Evolutionary conservation across 2,797 vertebrate species (phyloP).

Genomic region (Halcyon chelicuti): DNA sequence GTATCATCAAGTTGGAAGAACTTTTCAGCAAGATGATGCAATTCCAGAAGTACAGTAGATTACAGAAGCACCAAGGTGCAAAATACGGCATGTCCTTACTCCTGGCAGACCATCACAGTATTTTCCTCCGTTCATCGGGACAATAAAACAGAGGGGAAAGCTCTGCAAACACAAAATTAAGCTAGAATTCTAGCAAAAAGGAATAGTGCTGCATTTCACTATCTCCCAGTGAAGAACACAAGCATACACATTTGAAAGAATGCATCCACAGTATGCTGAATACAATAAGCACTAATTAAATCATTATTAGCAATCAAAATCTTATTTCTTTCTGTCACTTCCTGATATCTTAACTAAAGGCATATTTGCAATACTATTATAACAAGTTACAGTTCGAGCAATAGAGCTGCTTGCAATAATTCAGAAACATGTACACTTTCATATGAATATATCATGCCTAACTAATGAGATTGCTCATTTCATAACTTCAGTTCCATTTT

Average conservation of each 20-base stretch:
- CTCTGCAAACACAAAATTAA: slow-evolving; percentile 48
- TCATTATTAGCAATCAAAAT: slow-evolving; percentile 81
- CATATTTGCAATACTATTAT: slow-evolving; percentile 82
- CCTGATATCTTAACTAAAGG: slow-evolving; percentile 90
- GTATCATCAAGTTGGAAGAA: neutral
- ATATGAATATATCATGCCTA: slow-evolving; percentile 95
- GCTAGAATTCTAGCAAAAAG: neutral
- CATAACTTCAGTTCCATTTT: slow-evolving; percentile 93
- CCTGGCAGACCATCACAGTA: neutral
- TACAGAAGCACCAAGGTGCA: neutral
- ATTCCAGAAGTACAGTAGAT: neutral
- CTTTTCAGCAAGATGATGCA: neutral
- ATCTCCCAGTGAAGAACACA: neutral
- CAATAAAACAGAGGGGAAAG: neutral
- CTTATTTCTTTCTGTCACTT: slow-evolving; percentile 90
- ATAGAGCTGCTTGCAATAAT: slow-evolving; percentile 87
- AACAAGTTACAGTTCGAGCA: slow-evolving; percentile 77
- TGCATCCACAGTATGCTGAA: slow-evolving; percentile 63
- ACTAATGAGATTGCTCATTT: slow-evolving; percentile 99
- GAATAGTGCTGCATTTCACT: neutral
- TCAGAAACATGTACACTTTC: slow-evolving; percentile 89
- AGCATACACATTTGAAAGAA: slow-evolving; percentile 25
- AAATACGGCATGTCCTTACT: neutral
- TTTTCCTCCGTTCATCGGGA: neutral
- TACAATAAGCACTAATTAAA: slow-evolving; percentile 77